A percentile compares a stretch with the other conserved stretches of the same genome.
These are phyloP conservation scores for Drosophila pseudoobscura DNA, from an alignment of 1,140 invertebrate species.

Conservation along the genomic window DNA sequence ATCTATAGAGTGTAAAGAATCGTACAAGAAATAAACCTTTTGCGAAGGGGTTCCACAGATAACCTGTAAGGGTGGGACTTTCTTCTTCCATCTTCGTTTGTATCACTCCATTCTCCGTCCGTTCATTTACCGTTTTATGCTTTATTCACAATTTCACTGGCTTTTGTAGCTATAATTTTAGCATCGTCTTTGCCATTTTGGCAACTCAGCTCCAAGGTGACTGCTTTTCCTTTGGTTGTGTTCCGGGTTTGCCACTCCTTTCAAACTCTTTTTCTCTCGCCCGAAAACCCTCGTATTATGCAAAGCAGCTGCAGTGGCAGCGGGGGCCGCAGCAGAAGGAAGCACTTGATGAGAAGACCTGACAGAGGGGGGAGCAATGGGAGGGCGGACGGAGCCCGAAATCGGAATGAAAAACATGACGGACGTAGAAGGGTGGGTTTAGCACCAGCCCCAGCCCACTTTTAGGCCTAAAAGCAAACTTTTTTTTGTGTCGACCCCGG, in stretches of 20 bases:
- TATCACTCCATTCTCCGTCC: not conserved
- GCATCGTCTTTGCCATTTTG: slow-evolving; percentile 30
- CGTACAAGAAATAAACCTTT: no score
- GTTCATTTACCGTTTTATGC: not conserved
- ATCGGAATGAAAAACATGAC: slow-evolving; percentile 54
- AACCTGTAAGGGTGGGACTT: slow-evolving; percentile 1
- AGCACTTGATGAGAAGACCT: slow-evolving; percentile 42
- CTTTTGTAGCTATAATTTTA: slow-evolving; percentile 46
- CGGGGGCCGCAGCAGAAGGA: not conserved
- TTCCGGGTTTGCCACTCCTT: slow-evolving; percentile 6
- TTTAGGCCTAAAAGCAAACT: slow-evolving; percentile 66
- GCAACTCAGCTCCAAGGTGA: slow-evolving; percentile 38
- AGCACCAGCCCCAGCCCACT: slow-evolving; percentile 1
- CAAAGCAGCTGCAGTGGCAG: slow-evolving; percentile 52
- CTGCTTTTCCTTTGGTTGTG: slow-evolving; percentile 3
- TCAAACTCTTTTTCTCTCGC: slow-evolving; percentile 39
- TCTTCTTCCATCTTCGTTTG: no score
- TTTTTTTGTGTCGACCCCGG: slow-evolving; percentile 50
- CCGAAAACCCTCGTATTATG: slow-evolving; percentile 55
- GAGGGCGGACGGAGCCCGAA: slow-evolving; percentile 39
- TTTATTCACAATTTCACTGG: slow-evolving; percentile 20
- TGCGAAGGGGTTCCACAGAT: not conserved
- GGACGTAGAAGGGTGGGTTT: slow-evolving; percentile 23
- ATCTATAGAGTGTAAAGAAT: not conserved
- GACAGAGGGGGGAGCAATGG: slow-evolving; percentile 11